A percentile compares a stretch with the other conserved stretches of the same genome.
Evolutionary conservation across 2,113 vertebrate genomes (phyloP).

Genomic region (Esox niger): DNA sequence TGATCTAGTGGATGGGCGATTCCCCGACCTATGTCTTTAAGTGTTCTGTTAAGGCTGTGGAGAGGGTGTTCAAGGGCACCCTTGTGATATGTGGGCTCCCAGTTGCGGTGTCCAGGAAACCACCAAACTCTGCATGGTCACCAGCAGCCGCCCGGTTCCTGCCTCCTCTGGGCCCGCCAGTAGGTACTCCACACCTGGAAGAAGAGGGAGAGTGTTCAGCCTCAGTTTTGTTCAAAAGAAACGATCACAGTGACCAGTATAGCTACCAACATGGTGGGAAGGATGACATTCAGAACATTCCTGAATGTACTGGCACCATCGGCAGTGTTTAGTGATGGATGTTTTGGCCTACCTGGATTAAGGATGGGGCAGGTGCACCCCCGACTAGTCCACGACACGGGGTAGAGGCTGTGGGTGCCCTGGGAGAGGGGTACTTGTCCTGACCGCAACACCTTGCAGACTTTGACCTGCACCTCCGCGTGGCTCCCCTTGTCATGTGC

Average conservation of each 20-base stretch:
- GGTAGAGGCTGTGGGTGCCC: slow-evolving; percentile 80
- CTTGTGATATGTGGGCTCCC: slow-evolving; percentile 59
- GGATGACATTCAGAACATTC: neutral
- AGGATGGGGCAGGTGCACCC: slow-evolving; percentile 89
- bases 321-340: neutral
- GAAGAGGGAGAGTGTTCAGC: neutral
- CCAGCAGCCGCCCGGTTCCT: slow-evolving; percentile 74
- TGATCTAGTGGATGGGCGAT: neutral
- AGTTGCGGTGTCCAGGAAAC: slow-evolving; percentile 80
- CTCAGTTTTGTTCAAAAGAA: neutral
- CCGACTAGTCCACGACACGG: slow-evolving; percentile 85
- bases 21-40: neutral
- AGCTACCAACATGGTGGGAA: neutral
- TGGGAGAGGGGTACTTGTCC: slow-evolving; percentile 68
- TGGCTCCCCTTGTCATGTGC: slow-evolving; percentile 90
- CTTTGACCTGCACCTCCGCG: slow-evolving; percentile 84
- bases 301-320: neutral
- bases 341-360: slow-evolving; percentile 76
- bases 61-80: slow-evolving; percentile 50
- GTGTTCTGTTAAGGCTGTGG: neutral
- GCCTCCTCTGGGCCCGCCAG: slow-evolving; percentile 84
- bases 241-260: neutral
- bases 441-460: slow-evolving; percentile 81
- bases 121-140: slow-evolving; percentile 84
- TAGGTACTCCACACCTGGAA: slow-evolving; percentile 80